Evolutionary conservation across 2,888 invertebrate genomes (phyloP).

Genomic region (Coenonympha arcania): DNA sequence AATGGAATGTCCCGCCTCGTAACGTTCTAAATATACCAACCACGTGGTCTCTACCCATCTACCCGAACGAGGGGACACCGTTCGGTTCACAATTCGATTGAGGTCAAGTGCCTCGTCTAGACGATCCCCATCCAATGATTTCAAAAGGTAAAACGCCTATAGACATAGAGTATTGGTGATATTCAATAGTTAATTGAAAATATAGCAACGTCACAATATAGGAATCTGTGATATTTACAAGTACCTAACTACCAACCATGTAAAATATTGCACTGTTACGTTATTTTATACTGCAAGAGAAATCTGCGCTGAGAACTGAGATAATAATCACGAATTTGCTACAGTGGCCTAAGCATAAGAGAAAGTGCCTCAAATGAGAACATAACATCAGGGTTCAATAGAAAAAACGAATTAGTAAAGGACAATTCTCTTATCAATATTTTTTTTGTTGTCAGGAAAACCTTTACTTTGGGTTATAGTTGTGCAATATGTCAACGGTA

Average conservation of each 20-base stretch:
- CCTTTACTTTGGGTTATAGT: conserved; percentile 12
- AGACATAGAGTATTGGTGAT: not conserved
- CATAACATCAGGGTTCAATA: not conserved
- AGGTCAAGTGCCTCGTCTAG: conserved; percentile 57
- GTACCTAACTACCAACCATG: no score
- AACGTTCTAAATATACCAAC: conserved; percentile 49
- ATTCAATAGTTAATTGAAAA: no score
- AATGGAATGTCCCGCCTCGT: conserved; percentile 22
- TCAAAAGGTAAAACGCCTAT: not conserved
- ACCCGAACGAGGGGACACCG: conserved; percentile 43
- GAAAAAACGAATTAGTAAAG: not conserved
- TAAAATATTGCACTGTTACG: not conserved
- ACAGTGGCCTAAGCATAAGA: not conserved
- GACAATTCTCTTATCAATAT: conserved; percentile 1
- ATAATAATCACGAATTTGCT: not conserved
- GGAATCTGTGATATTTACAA: no score
- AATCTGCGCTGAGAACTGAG: conserved; percentile 8
- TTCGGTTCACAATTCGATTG: conserved; percentile 45
- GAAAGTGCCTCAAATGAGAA: conserved; percentile 5
- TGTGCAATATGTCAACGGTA: conserved; percentile 23
- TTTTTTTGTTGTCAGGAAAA: conserved; percentile 18
- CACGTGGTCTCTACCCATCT: conserved; percentile 47
- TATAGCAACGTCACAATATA: no score
- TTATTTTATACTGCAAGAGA: conserved; percentile 1
- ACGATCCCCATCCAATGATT: conserved; percentile 25